phyloP scores from a whole-genome alignment of 2,888 invertebrate species.

The Rotaria socialis region DNA sequence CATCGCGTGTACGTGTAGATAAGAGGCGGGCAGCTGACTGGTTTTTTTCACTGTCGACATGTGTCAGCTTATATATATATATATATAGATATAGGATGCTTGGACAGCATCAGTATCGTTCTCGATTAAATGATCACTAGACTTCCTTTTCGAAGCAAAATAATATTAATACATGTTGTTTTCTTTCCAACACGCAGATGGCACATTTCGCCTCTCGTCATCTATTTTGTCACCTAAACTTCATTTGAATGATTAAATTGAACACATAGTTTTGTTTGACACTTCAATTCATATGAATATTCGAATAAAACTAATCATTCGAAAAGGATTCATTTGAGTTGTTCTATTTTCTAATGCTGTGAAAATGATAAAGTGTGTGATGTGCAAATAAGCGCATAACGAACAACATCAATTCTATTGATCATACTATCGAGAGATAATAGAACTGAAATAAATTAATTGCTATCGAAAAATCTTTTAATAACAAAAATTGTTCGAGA shows the following conservation, averaged over 20 bases:
- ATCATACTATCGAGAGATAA: not conserved
- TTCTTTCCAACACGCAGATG: conserved; percentile 3
- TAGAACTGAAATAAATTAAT: not conserved
- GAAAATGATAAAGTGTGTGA: not conserved
- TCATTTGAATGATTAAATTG: not conserved
- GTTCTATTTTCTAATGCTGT: not conserved
- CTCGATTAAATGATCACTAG: not conserved
- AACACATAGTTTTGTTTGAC: not conserved
- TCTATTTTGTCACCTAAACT: not conserved
- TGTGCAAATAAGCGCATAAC: conserved; percentile 2
- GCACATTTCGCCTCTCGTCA: not conserved
- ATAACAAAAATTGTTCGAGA: not conserved
- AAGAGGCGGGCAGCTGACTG: conserved; percentile 32
- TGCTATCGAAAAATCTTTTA: not conserved
- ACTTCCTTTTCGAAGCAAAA: not conserved
- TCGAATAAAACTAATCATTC: not conserved
- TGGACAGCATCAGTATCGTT: not conserved
- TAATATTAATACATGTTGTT: not conserved
- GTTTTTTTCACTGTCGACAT: conserved; percentile 1
- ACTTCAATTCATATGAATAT: not conserved
- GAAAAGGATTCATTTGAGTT: not conserved
- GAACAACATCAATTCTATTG: not conserved
- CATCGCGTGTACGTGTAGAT: conserved; percentile 12
- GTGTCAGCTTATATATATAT: not conserved
- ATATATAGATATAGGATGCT: not conserved